Base-by-base conservation (phyloP, 30 jellyfish, hydroid and myxozoan species). In the Clytia hemisphaerica region DNA sequence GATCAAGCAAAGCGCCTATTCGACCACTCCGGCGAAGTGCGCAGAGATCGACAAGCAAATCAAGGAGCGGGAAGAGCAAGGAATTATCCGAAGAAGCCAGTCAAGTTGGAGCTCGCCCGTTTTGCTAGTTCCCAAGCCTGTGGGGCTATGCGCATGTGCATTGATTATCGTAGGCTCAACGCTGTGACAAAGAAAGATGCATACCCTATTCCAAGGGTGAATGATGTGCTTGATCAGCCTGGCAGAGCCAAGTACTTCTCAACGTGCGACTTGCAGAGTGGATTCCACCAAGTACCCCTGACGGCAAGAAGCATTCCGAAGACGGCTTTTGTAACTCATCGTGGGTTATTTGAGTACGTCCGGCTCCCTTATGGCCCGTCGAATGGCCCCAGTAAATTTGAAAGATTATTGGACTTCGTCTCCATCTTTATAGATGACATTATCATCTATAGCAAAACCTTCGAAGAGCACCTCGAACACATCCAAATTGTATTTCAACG, bases 121-220 rank as follows among this genome's bases (percentile, higher is more conserved):
- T 59, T 73, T 81, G 3, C 57, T 73, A 21, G 62, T 83, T 45
- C 26, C 37, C 30, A 83, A 75, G 61, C 82, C 69, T 34, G 53
- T 74, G 28, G 93, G 92, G 18, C 34, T 37, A n/a, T n/a, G n/a
- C n/a, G n/a, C n/a, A n/a, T n/a, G 19, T 58, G 10, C 40, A 77
- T 74, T 44, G 71, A 58, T 48, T 74, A 74, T 28, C 61, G 90
- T 10, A 33, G 46, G 28, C 37, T 77, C 26, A 77, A 77, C 37
- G 59, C 83, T 24, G 82, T 55, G 59, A 77, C 83, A 72, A 75
- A 75, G 72, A 77, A 77, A 60, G 92, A 77, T 71, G 76, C 77
- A 37, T 77, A 77, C 34, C 83, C 92, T 30, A 19, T 66, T 9
- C 92, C 92, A 7, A 53, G 92, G 65, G 53, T 65, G 37, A 82